phyloP scores from a whole-genome alignment of 1,140 invertebrate genomes.

The Bathynomus jamesi region DNA sequence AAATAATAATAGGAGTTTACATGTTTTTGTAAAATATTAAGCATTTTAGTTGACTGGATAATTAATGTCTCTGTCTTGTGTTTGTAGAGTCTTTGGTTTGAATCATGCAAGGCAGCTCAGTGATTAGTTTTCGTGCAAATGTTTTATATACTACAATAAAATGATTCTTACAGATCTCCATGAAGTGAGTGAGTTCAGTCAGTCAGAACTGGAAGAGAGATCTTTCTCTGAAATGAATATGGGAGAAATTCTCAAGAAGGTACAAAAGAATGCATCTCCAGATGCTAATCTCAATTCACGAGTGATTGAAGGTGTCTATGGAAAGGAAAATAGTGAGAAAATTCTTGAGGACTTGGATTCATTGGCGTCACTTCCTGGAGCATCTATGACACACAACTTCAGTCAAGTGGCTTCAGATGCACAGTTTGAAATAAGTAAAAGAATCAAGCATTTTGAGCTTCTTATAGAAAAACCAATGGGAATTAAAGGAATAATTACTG shows the following conservation, averaged over 20 bases:
- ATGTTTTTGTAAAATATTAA: too few species aligned
- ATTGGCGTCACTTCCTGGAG: background rate
- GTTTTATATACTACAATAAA: too few species aligned
- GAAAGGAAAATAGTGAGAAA: background rate
- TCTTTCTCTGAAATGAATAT: background rate
- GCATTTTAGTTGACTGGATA: too few species aligned
- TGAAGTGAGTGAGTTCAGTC: too few species aligned
- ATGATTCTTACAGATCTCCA: too few species aligned
- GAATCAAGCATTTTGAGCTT: conserved; percentile 11
- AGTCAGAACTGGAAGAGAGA: too few species aligned
- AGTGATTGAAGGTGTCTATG: background rate
- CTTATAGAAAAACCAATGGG: conserved; percentile 7
- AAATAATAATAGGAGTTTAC: too few species aligned
- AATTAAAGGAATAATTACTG: conserved; percentile 20
- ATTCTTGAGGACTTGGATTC: background rate
- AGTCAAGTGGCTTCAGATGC: background rate
- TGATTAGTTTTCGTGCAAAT: too few species aligned
- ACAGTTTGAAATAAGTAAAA: conserved; percentile 9
- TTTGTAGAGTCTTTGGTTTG: too few species aligned
- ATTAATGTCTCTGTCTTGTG: too few species aligned
- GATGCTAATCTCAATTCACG: background rate
- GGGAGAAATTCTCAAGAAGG: background rate
- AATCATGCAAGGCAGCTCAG: too few species aligned
- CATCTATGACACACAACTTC: conserved; percentile 1
- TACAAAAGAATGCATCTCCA: background rate